A percentile compares a stretch with the other conserved stretches of the same genome.
Evolutionary conservation across 2,888 invertebrate species (phyloP).

Genomic region (Stenchaetothrips biformis): DNA sequence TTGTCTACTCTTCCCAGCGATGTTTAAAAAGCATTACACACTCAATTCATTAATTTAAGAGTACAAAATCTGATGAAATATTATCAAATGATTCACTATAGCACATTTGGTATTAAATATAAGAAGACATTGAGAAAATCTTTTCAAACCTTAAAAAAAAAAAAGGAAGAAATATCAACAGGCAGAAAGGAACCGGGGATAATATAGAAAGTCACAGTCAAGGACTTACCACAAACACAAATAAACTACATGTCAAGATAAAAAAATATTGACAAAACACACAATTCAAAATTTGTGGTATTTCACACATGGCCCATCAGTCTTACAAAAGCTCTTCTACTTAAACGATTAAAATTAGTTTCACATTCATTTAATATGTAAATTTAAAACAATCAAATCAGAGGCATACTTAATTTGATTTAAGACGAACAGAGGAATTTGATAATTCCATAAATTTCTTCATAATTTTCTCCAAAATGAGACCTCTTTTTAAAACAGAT

Average conservation of each 20-base stretch:
- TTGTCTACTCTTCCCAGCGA: background rate
- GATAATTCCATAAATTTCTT: background rate
- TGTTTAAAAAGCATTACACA: background rate
- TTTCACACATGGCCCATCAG: constrained; percentile 22
- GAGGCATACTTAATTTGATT: constrained; percentile 8
- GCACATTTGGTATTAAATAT: background rate
- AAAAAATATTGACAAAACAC: constrained; percentile 20
- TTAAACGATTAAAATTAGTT: constrained; percentile 1
- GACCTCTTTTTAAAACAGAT: background rate
- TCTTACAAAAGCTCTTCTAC: constrained; percentile 20
- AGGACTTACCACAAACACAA: constrained; percentile 20
- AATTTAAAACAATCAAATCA: background rate
- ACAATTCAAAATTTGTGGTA: constrained; percentile 13
- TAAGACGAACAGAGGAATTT: background rate
- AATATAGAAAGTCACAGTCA: constrained; percentile 15
- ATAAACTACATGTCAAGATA: constrained; percentile 15
- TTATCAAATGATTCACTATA: background rate
- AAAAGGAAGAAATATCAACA: background rate
- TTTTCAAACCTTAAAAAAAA: constrained; percentile 4
- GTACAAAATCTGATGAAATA: background rate
- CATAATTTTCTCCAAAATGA: background rate
- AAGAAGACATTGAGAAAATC: background rate
- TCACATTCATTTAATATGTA: background rate
- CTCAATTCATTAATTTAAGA: background rate
- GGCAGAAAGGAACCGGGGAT: constrained; percentile 4